These are phyloP conservation scores for Nebria brevicollis DNA, from an alignment of 2,888 invertebrate species.

Conservation along the genomic window DNA sequence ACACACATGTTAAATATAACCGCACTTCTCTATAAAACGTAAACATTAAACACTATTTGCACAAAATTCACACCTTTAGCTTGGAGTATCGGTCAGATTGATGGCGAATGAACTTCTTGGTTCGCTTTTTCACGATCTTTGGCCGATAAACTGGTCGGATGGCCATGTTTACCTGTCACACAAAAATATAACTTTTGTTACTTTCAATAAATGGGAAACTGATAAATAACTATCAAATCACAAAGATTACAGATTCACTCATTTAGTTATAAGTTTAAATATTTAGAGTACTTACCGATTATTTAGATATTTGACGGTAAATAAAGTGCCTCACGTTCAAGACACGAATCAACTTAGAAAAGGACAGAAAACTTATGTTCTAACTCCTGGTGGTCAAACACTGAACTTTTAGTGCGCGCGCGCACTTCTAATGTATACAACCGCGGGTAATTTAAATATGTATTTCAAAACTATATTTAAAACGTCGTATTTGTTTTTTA, in stretches of 20 bases:
- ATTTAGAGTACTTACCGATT: conserved; percentile 29
- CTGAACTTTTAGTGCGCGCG: conserved; percentile 2
- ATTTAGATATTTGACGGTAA: conserved; percentile 26
- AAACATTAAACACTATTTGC: conserved; percentile 2
- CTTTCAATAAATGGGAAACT: neutral
- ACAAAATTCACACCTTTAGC: conserved; percentile 75
- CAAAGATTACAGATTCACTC: neutral
- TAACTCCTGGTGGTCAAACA: neutral
- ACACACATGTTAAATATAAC: conserved; percentile 44
- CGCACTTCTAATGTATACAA: neutral
- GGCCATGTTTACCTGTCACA: conserved; percentile 73
- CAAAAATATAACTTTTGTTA: conserved; percentile 4
- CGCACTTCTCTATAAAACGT: neutral
- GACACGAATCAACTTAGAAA: conserved; percentile 27
- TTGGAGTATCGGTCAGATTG: conserved; percentile 98
- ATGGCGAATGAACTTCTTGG: conserved; percentile 98
- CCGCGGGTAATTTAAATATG: neutral
- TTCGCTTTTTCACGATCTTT: conserved; percentile 95
- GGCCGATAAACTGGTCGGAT: conserved; percentile 90
- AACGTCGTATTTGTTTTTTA: no score
- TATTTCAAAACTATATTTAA: neutral
- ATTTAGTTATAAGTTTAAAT: neutral
- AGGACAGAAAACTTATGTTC: conserved; percentile 13
- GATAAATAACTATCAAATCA: neutral
- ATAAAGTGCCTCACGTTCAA: conserved; percentile 29